Evolutionary conservation across 2,888 invertebrate genomes (phyloP), one percentile per base, ranked within the genome.

Genomic region (Melieria crassipennis): DNA sequence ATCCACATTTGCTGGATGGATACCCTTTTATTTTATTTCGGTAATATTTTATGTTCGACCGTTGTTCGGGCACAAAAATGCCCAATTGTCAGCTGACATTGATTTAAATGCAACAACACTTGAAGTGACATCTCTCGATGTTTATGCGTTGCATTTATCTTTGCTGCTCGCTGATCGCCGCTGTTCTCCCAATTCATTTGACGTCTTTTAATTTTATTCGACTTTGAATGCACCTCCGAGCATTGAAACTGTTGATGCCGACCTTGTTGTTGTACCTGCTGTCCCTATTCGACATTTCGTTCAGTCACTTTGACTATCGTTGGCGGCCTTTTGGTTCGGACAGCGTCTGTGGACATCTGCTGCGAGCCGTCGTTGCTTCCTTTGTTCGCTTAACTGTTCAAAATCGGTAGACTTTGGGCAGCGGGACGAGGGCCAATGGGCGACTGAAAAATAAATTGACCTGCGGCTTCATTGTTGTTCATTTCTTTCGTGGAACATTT

Each of bases 61-160:
- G 30, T 30, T 30, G 30, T 30, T 30, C 30, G 30, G 30, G 30
- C 30, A 30, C 30, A 30, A 30, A 30, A 30, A 30, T 30, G 30
- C 30, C 30, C 30, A 30, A 30, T 30, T 30, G 30, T 30, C 30
- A 30, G 30, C 30, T 74, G 83, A 80, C 78, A 77, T 82, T 83
- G 82, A 82, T 82, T 82, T 83, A 83, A 78, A 78, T 76, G 74
- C 76, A 76, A 78, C 75, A 79, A 79, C 78, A 79, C 78, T 81
- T 68, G 71, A 79, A 78, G 73, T 81, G 83, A 83, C 81, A 82
- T 76, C 77, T 81, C 71, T 69, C 70, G 75, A 70, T 63, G 50
- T 69, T 48, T 69, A 52, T 60, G 30, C 55, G 64, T 68, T 73
- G 55, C 47, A 60, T 30, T 30, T 30, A 30, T 30, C 30, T 30